Evolutionary conservation across 2,797 vertebrate species (phyloP).

Genomic region (Myripristis murdjan): DNA sequence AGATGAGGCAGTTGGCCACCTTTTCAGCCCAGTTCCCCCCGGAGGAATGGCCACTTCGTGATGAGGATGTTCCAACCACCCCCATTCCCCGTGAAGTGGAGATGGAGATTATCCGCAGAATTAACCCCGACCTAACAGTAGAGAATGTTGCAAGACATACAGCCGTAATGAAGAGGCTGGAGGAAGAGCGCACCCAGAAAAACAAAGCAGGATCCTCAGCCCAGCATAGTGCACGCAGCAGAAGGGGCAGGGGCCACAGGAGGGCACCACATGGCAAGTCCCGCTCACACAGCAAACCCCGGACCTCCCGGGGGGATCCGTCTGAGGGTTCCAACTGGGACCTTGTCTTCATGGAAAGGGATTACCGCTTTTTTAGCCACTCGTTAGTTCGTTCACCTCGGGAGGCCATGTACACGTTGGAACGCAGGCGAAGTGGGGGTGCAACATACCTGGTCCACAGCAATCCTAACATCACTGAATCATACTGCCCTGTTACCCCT

Average conservation of each 20-base stretch:
- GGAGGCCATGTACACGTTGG: slow-evolving; percentile 96
- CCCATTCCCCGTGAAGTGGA: slow-evolving; percentile 97
- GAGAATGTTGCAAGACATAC: slow-evolving; percentile 99
- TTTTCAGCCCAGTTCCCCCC: slow-evolving; percentile 99
- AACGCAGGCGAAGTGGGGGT: slow-evolving; percentile 88
- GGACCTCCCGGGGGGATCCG: slow-evolving; percentile 94
- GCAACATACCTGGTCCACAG: slow-evolving; percentile 96
- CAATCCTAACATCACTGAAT: slow-evolving; percentile 95
- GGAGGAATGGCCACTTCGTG: slow-evolving; percentile 97
- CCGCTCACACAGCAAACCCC: slow-evolving; percentile 97
- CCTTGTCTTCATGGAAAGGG: slow-evolving; percentile 90
- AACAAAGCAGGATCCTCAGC: slow-evolving; percentile 95
- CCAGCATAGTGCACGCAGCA: slow-evolving; percentile 95
- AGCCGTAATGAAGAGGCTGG: slow-evolving; percentile 98
- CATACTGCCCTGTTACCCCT: slow-evolving; percentile 96
- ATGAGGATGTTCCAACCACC: slow-evolving; percentile 93
- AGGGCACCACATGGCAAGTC: slow-evolving; percentile 95
- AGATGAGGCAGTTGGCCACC: slow-evolving; percentile 96
- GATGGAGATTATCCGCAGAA: slow-evolving; percentile 98
- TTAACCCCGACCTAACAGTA: slow-evolving; percentile 98
- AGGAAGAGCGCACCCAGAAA: slow-evolving; percentile 96
- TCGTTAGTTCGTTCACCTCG: slow-evolving; percentile 94
- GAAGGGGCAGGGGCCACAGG: slow-evolving; percentile 94
- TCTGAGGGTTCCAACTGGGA: slow-evolving; percentile 97
- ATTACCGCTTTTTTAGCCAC: slow-evolving; percentile 96